Conservation (phyloP, 2,797 vertebrate genomes). For the Naso thynnoides region DNA sequence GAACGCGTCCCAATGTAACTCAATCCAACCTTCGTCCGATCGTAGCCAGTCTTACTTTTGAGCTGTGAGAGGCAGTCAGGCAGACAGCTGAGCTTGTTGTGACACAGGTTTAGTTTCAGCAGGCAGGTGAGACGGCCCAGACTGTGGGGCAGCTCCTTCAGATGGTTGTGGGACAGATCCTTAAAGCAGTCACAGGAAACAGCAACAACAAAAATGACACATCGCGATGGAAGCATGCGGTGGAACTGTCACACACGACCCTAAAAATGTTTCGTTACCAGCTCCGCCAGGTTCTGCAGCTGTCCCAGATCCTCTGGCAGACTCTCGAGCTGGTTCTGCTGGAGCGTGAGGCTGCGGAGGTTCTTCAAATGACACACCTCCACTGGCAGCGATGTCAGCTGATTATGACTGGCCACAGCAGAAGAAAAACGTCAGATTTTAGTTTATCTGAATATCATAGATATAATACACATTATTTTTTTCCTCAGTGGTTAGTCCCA, state of each 20-base stretch:
- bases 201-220: slow-evolving; percentile 3
- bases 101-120: slow-evolving; percentile 67
- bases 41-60: slow-evolving; percentile 53
- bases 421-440: slow-evolving; percentile 2
- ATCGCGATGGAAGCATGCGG: neutral
- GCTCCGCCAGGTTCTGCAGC: slow-evolving; percentile 73
- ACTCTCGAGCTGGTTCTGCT: slow-evolving; percentile 86
- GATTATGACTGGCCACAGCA: slow-evolving; percentile 68
- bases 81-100: slow-evolving; percentile 72
- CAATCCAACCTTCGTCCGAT: too few relatives aligned
- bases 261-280: slow-evolving; percentile 57
- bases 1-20: too few relatives aligned
- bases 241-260: neutral
- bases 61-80: slow-evolving; percentile 68
- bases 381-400: slow-evolving; percentile 57
- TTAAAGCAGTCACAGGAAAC: slow-evolving; percentile 43
- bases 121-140: slow-evolving; percentile 65
- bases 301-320: slow-evolving; percentile 87
- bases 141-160: slow-evolving; percentile 61
- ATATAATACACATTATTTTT: neutral
- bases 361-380: slow-evolving; percentile 77
- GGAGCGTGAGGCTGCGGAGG: slow-evolving; percentile 84
- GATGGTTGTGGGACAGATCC: slow-evolving; percentile 73
- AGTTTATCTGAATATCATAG: neutral
- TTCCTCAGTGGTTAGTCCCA: neutral